Percentiles rank a stretch among this genome's conserved stretches.
These are phyloP conservation scores for Planiliza haematocheilus DNA, from an alignment of 2,113 vertebrate species.

Conservation along the genomic window DNA sequence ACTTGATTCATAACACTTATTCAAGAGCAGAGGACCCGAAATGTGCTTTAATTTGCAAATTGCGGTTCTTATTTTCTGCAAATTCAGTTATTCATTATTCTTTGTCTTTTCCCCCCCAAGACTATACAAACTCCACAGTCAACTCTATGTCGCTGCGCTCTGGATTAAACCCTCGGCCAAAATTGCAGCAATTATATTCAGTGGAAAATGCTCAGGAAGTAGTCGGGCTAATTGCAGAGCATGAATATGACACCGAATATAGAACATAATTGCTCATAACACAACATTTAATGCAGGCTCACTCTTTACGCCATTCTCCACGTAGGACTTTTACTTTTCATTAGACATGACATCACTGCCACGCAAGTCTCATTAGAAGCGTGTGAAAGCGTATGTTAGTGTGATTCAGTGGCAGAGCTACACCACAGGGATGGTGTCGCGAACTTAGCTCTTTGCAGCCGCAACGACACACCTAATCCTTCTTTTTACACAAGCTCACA, in stretches of 20 bases:
- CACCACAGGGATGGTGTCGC: too few species aligned
- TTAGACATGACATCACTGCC: constrained; percentile 13
- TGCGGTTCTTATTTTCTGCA: background rate
- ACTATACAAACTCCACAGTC: constrained; percentile 14
- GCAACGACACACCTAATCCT: too few species aligned
- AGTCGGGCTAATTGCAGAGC: background rate
- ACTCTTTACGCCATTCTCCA: background rate
- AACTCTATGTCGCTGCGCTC: background rate
- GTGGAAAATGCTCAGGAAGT: constrained; percentile 22
- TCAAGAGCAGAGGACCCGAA: background rate
- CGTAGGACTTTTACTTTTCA: constrained; percentile 1
- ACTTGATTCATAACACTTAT: background rate
- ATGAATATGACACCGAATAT: constrained; percentile 4
- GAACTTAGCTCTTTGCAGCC: too few species aligned
- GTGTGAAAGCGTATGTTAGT: constrained; percentile 1
- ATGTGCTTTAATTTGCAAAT: background rate
- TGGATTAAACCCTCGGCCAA: constrained; percentile 13
- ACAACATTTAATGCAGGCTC: constrained; percentile 16
- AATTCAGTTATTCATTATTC: background rate
- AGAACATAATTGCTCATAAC: background rate
- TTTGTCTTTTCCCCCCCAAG: background rate
- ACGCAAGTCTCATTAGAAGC: constrained; percentile 16
- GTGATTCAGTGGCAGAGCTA: background rate
- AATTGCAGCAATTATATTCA: constrained; percentile 5
- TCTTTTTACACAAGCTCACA: too few species aligned